A percentile compares a stretch with the other conserved stretches of the same genome.
Evolutionary conservation across 2,888 invertebrate genomes (phyloP).

Genomic region (Cryptus armator): DNA sequence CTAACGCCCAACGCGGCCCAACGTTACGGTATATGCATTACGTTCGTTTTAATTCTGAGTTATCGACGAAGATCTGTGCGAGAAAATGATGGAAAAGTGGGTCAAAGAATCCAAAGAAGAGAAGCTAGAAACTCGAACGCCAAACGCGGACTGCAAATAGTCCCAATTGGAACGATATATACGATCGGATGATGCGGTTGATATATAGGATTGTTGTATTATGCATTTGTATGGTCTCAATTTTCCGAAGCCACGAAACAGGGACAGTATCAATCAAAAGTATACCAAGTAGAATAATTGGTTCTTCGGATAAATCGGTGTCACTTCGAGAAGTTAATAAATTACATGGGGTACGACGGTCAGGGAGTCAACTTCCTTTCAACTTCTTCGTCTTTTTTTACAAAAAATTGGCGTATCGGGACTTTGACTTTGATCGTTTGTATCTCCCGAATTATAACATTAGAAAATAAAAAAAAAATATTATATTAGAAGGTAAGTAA

Average conservation of each 20-base stretch:
- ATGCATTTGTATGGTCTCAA: constrained; percentile 22
- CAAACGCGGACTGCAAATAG: constrained; percentile 2
- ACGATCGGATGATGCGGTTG: neutral
- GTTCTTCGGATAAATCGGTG: constrained; percentile 8
- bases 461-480: too few relatives aligned
- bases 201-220: neutral
- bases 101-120: constrained; percentile 29
- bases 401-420: neutral
- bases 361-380: neutral
- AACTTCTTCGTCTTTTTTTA: neutral
- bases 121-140: constrained; percentile 2
- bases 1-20: too few relatives aligned
- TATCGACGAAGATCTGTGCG: neutral
- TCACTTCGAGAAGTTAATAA: neutral
- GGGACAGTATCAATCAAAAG: constrained; percentile 6
- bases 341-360: neutral
- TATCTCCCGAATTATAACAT: too few relatives aligned
- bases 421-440: too few relatives aligned
- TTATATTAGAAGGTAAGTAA: too few relatives aligned
- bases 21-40: too few relatives aligned
- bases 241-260: neutral
- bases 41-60: too few relatives aligned
- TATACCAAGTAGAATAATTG: constrained; percentile 16
- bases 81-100: constrained; percentile 25
- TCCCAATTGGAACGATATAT: neutral